Evolutionary conservation across 2,888 invertebrate species (phyloP), one percentile per base, ranked within the genome.

Genomic region (Leucophenga montana): DNA sequence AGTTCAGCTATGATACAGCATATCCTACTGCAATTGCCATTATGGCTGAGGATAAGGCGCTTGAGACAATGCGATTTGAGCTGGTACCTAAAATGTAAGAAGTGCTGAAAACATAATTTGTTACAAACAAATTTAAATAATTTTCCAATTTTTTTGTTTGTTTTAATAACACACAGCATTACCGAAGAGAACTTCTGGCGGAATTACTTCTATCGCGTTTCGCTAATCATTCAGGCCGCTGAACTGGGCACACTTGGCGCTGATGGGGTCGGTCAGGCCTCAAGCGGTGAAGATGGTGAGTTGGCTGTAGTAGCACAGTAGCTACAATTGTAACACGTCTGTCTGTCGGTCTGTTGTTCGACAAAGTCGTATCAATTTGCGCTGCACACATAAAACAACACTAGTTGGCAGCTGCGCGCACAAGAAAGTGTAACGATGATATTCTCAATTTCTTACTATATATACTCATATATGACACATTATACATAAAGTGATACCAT

Each of bases 181-280:
- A 95, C 94, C 85, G 99, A 99, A 91, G 98, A 98, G 90, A 95
- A 95, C 88, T 99, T 99, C 91, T 99, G 99, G 99, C 93, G 97
- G 88, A 99, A 99, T 92, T 99, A 99, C 89, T 99, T 99, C 91
- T 99, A 99, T 91, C 95, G 99, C 88, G 96, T 99, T 82, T 97
- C 97, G 83, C 93, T 99, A 84, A 96, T 99, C 89, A 97, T 98
- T 88, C 99, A 99, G 91, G 97, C 98, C 80, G 96, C 95, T 89
- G 97, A 98, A 75, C 82, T 89, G 79, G 89, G 89, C 76, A 89
- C 89, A 76, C 83, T 89, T 73, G 89, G 89, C 71, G 87, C 85
- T 69, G 89, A 89, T 83, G 89, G 88, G 68, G 86, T 89, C 68
- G 88, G 88, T 72, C 88, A 88, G 82, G 88, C 88, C 79, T 88